Evolutionary conservation across 2,797 vertebrate genomes (phyloP).

Genomic region (Takifugu ocellatus): DNA sequence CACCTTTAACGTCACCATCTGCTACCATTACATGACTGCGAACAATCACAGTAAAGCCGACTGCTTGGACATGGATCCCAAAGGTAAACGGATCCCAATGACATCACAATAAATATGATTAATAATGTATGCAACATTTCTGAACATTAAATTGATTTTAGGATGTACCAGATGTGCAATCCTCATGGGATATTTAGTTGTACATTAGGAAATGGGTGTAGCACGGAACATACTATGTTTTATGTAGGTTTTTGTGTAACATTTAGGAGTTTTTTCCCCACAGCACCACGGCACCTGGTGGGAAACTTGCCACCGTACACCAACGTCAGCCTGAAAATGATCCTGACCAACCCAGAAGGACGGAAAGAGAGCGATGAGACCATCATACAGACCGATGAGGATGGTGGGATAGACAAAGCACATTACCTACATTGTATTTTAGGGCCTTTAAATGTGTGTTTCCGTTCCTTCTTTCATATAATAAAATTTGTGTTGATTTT

Average conservation of each 20-base stretch:
- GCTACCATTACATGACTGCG: constrained; percentile 91
- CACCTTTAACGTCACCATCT: constrained; percentile 97
- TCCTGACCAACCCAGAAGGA: constrained; percentile 96
- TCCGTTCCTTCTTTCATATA: constrained; percentile 8
- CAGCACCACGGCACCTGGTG: constrained; percentile 90
- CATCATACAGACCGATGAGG: constrained; percentile 95
- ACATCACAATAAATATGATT: neutral
- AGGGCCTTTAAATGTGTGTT: neutral
- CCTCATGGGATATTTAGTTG: neutral
- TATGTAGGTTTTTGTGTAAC: neutral
- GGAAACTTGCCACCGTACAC: constrained; percentile 92
- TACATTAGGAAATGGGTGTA: too few relatives aligned
- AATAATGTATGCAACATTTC: too few relatives aligned
- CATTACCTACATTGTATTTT: neutral
- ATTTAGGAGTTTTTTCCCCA: neutral
- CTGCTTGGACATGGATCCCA: constrained; percentile 98
- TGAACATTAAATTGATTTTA: too few relatives aligned
- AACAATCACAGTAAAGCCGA: constrained; percentile 89
- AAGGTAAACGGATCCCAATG: constrained; percentile 59
- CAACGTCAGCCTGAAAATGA: constrained; percentile 98
- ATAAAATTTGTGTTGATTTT: constrained; percentile 11
- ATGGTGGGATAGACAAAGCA: constrained; percentile 74
- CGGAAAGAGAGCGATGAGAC: constrained; percentile 97
- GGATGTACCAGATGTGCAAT: neutral
- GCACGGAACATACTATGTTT: neutral